Percentiles rank a stretch among this genome's conserved stretches.
These are phyloP conservation scores for Brachionus koreanus DNA, from an alignment of 1,140 invertebrate genomes.

Conservation along the genomic window DNA sequence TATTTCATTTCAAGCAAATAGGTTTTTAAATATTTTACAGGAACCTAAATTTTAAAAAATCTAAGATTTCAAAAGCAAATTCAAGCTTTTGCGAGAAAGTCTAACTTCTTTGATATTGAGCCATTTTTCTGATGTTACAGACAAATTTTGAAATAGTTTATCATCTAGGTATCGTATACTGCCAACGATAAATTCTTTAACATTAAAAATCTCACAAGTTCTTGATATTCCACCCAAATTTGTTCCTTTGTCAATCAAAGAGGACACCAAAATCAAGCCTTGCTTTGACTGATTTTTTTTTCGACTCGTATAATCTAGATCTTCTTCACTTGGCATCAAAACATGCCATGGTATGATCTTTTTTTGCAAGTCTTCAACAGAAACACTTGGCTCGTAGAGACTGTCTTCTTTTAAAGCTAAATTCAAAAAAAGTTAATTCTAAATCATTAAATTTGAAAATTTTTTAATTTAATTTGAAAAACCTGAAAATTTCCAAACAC, in stretches of 20 bases:
- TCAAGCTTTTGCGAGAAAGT: conserved; percentile 50
- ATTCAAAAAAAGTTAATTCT: neutral
- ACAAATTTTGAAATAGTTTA: conserved; percentile 76
- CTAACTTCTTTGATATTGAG: conserved; percentile 71
- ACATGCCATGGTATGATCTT: conserved; percentile 65
- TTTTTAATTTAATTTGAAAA: neutral
- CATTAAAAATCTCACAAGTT: conserved; percentile 86
- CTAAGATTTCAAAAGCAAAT: neutral
- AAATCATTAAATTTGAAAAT: neutral
- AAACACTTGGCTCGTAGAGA: conserved; percentile 45
- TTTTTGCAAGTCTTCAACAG: conserved; percentile 56
- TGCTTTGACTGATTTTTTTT: conserved; percentile 48
- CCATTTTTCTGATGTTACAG: conserved; percentile 85
- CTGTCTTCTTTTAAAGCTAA: conserved; percentile 59
- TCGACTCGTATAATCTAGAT: conserved; percentile 50
- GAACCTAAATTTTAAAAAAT: conserved; percentile 61
- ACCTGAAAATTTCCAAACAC: conserved; percentile 56
- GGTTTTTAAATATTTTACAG: conserved; percentile 62
- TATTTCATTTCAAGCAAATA: conserved; percentile 70
- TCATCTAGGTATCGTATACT: conserved; percentile 68
- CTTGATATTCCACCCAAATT: conserved; percentile 81
- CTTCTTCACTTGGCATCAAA: conserved; percentile 58
- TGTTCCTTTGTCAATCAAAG: conserved; percentile 74
- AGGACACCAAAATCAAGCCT: conserved; percentile 74
- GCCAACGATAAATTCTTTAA: conserved; percentile 67